Conservation (phyloP, 2,888 invertebrate species). For the Spicauda simplicius region DNA sequence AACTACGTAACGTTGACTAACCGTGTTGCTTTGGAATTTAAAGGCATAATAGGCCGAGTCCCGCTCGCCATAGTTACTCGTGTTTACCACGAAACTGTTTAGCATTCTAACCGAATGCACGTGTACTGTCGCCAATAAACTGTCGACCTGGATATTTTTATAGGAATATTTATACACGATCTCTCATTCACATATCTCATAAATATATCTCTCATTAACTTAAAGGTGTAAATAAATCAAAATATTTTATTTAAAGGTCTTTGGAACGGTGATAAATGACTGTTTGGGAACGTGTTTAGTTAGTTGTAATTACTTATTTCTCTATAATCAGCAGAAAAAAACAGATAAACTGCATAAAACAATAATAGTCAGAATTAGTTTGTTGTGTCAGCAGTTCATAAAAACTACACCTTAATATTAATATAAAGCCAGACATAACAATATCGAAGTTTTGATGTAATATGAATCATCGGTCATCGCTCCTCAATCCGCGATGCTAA, state of each 20-base stretch:
- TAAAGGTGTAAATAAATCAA: background rate
- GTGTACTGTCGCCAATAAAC: constrained; percentile 74
- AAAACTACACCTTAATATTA: background rate
- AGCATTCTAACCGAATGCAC: constrained; percentile 77
- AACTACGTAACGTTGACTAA: constrained; percentile 8
- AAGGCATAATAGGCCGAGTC: constrained; percentile 45
- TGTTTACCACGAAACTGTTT: constrained; percentile 76
- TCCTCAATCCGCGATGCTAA: constrained; percentile 64
- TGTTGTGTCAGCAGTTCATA: too few relatives aligned
- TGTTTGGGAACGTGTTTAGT: too few relatives aligned
- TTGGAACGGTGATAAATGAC: too few relatives aligned
- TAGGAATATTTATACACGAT: constrained; percentile 64
- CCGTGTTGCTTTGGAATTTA: constrained; percentile 39
- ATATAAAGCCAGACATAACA: constrained; percentile 31
- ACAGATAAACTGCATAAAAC: too few relatives aligned
- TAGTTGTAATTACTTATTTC: too few relatives aligned
- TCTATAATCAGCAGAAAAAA: too few relatives aligned
- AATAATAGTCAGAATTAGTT: too few relatives aligned
- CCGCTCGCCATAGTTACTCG: constrained; percentile 60
- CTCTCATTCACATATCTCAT: constrained; percentile 65
- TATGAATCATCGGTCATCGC: constrained; percentile 67
- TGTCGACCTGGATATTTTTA: constrained; percentile 76
- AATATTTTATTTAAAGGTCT: too few relatives aligned
- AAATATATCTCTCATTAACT: background rate
- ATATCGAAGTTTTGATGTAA: constrained; percentile 38